Evolutionary conservation across 2,888 invertebrate species (phyloP).

Genomic region (Leistus spinibarbis): DNA sequence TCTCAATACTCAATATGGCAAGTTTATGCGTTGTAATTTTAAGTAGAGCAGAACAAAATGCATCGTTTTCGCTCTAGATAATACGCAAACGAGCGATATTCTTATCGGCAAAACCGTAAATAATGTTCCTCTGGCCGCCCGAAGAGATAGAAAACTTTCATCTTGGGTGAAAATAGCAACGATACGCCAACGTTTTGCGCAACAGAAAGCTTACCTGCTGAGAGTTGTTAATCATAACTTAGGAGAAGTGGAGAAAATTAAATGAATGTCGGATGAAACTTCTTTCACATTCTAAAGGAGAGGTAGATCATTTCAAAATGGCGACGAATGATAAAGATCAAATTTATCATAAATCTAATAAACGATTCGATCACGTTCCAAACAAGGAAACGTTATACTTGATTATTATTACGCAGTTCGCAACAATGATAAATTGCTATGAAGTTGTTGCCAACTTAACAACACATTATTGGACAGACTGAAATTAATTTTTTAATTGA

Average conservation of each 20-base stretch:
- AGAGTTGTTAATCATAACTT: conserved; percentile 36
- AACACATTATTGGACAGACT: neutral
- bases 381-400: neutral
- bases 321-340: neutral
- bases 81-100: conserved; percentile 27
- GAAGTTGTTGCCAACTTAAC: neutral
- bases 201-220: conserved; percentile 26
- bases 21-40: neutral
- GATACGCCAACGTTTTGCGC: conserved; percentile 1
- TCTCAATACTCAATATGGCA: neutral
- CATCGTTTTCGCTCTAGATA: conserved; percentile 4
- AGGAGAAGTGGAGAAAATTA: conserved; percentile 20
- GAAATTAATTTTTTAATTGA: neutral
- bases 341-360: neutral
- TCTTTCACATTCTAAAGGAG: neutral
- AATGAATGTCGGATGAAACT: conserved; percentile 25
- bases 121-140: conserved; percentile 4
- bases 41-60: conserved; percentile 30
- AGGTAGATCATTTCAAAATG: neutral
- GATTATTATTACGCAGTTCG: neutral
- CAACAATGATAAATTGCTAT: neutral
- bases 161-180: conserved; percentile 17
- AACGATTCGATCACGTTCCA: neutral
- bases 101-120: conserved; percentile 26
- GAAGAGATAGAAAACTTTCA: conserved; percentile 19